A percentile compares a stretch with the other conserved stretches of the same genome.
These are phyloP conservation scores for Lepidocyrtoides sp. DNA, from an alignment of 2,888 invertebrate genomes.

Conservation along the genomic window DNA sequence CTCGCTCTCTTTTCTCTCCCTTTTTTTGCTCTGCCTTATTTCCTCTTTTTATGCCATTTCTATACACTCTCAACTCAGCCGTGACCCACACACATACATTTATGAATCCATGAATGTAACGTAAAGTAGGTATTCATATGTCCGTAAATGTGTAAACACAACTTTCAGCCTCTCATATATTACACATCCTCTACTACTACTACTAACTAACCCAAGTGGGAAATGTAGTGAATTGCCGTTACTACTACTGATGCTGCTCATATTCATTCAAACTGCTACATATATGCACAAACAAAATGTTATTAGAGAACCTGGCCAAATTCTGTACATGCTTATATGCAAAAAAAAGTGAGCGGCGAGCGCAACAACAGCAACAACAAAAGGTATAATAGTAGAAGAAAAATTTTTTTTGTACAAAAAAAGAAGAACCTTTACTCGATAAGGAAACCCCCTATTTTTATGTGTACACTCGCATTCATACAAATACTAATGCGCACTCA, in stretches of 20 bases:
- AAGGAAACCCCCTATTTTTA: slow-evolving; percentile 49
- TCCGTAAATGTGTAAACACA: slow-evolving; percentile 12
- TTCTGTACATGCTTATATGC: slow-evolving; percentile 48
- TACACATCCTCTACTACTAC: slow-evolving; percentile 36
- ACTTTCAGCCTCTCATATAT: slow-evolving; percentile 49
- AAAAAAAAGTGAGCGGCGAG: slow-evolving; percentile 23
- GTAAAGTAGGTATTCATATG: background rate
- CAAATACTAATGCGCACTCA: slow-evolving; percentile 18
- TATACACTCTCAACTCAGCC: slow-evolving; percentile 68
- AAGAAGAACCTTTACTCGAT: slow-evolving; percentile 30
- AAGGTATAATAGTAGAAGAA: slow-evolving; percentile 42
- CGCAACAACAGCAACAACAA: slow-evolving; percentile 30
- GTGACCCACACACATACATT: slow-evolving; percentile 67
- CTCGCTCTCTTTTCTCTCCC: slow-evolving; percentile 38
- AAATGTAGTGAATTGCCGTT: slow-evolving; percentile 62
- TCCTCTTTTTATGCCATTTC: slow-evolving; percentile 25
- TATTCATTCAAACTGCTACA: slow-evolving; percentile 21
- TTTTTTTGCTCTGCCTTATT: slow-evolving; percentile 3
- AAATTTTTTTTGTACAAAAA: background rate
- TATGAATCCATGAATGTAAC: background rate
- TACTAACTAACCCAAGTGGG: slow-evolving; percentile 70
- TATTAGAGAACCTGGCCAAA: slow-evolving; percentile 28
- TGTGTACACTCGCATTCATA: slow-evolving; percentile 18
- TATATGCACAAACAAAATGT: slow-evolving; percentile 22
- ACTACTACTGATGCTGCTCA: background rate